phyloP scores from a whole-genome alignment of 2,797 vertebrate species.

The Trichosurus vulpecula region DNA sequence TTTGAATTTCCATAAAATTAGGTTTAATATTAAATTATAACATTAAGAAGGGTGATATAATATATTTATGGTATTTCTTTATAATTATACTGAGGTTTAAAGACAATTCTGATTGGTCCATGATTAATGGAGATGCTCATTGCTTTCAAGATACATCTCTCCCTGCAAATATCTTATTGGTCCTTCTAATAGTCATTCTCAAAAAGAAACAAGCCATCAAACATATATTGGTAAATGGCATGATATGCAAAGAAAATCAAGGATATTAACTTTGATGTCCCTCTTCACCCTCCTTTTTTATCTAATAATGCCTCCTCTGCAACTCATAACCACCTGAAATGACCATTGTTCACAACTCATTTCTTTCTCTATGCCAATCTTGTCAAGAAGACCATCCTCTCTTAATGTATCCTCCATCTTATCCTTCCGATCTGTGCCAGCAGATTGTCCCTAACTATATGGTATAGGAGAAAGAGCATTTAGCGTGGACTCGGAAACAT shows the following conservation, averaged over 20 bases:
- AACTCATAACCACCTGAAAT: too few species aligned
- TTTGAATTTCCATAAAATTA: not conserved
- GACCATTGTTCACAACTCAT: not conserved
- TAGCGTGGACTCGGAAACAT: not conserved
- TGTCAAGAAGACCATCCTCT: too few species aligned
- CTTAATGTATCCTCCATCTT: not conserved
- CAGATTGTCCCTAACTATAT: not conserved
- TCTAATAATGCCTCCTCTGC: not conserved
- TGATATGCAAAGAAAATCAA: not conserved
- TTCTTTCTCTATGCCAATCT: not conserved
- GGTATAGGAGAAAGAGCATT: not conserved
- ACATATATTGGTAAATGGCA: not conserved
- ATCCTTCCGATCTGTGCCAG: not conserved
- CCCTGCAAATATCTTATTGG: not conserved
- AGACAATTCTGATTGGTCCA: not conserved
- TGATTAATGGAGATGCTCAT: not conserved
- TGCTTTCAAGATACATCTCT: not conserved
- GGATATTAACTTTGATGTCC: not conserved
- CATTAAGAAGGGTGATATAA: too few species aligned
- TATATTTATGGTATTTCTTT: not conserved
- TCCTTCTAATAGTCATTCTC: not conserved
- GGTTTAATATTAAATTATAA: not conserved
- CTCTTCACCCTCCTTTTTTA: not conserved
- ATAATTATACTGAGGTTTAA: not conserved
- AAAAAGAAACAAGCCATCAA: not conserved